These are phyloP conservation scores for Caenorhabditis wallacei DNA, from an alignment of 2,888 invertebrate genomes.

Conservation along the genomic window DNA sequence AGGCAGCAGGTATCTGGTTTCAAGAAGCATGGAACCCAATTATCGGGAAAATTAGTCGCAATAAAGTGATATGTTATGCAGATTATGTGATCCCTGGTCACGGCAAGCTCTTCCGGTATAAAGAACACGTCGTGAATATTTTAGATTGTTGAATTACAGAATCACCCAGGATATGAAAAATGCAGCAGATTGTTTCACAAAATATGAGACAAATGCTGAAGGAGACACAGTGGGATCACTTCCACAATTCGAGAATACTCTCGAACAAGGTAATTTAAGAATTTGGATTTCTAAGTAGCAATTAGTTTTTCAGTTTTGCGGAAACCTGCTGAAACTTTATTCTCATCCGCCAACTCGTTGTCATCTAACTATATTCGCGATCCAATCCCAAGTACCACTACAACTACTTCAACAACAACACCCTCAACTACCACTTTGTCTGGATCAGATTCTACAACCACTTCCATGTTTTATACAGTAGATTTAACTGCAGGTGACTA, in stretches of 20 bases:
- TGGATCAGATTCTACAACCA: constrained; percentile 22
- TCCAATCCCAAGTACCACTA: neutral
- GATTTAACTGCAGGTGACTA: constrained; percentile 54
- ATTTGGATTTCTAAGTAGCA: too few relatives aligned
- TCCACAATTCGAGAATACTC: constrained; percentile 19
- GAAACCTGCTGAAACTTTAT: constrained; percentile 55
- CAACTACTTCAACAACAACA: constrained; percentile 1
- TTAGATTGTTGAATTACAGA: constrained; percentile 27
- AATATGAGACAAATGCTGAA: constrained; percentile 47
- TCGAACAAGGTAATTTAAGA: constrained; percentile 43
- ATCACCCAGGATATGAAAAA: constrained; percentile 68
- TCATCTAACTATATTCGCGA: constrained; percentile 18
- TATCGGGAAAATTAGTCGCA: constrained; percentile 74
- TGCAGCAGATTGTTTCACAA: constrained; percentile 57
- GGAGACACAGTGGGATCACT: neutral
- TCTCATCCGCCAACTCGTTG: constrained; percentile 44
- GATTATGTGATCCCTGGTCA: constrained; percentile 85
- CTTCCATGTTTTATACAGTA: constrained; percentile 56
- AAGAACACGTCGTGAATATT: too few relatives aligned
- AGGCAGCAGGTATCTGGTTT: constrained; percentile 75
- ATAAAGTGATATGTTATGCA: constrained; percentile 76
- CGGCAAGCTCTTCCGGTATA: constrained; percentile 83
- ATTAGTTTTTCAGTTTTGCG: constrained; percentile 11
- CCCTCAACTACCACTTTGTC: neutral
- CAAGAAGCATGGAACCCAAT: constrained; percentile 79